A percentile compares a stretch with the other conserved stretches of the same genome.
Evolutionary conservation across 2,888 invertebrate genomes (phyloP).

Genomic region (Monopis laevigella): DNA sequence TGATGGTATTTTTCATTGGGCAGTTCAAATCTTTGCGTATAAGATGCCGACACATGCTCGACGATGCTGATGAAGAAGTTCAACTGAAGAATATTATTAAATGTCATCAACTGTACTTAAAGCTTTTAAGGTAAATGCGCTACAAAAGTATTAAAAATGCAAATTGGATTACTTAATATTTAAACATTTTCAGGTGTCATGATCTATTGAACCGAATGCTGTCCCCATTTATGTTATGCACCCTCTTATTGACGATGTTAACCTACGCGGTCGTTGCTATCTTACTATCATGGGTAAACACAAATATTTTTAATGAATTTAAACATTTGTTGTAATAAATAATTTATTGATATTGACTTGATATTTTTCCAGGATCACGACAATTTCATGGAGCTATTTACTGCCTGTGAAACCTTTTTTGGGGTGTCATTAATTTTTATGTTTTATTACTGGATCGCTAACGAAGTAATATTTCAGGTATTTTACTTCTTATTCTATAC

Average conservation of each 20-base stretch:
- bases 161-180: too few relatives aligned
- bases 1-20: not conserved
- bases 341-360: too few relatives aligned
- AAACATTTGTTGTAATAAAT: too few relatives aligned
- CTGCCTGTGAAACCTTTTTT: not conserved
- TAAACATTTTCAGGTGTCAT: not conserved
- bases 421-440: not conserved
- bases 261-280: not conserved
- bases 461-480: not conserved
- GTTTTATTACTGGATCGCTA: conserved; percentile 1
- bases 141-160: too few relatives aligned
- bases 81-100: not conserved
- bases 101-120: not conserved
- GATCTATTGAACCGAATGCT: not conserved
- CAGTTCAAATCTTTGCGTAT: not conserved
- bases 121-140: not conserved
- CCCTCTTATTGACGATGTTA: not conserved
- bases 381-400: not conserved
- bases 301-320: too few relatives aligned
- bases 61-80: not conserved
- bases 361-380: conserved; percentile 1
- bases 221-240: not conserved
- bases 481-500: too few relatives aligned
- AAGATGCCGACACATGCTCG: not conserved
- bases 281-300: not conserved